phyloP scores from a whole-genome alignment of 2,113 vertebrate genomes.

The Ursus arctos region DNA sequence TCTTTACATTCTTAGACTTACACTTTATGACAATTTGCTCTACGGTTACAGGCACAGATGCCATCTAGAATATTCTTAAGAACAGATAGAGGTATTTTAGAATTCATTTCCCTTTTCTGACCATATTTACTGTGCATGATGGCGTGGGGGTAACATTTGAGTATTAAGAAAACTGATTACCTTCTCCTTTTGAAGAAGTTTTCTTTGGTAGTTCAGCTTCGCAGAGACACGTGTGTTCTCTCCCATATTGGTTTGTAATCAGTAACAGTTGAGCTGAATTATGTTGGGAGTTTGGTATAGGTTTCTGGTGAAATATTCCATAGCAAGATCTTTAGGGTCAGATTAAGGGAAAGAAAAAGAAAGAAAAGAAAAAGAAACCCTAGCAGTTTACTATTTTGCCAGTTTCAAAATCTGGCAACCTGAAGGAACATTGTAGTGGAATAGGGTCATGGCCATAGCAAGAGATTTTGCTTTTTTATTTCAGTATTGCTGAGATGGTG shows the following conservation, averaged over 20 bases:
- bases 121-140: background rate
- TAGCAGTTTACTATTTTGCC: background rate
- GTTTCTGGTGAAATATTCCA: background rate
- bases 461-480: background rate
- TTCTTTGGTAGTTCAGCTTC: background rate
- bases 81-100: background rate
- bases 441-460: background rate
- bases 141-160: background rate
- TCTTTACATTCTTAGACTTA: slow-evolving; percentile 8
- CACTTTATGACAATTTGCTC: background rate
- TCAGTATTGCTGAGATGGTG: background rate
- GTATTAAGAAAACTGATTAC: background rate
- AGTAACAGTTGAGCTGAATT: background rate
- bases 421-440: background rate
- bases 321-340: background rate
- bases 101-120: slow-evolving; percentile 18
- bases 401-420: background rate
- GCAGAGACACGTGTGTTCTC: background rate
- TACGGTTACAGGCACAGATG: background rate
- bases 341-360: background rate
- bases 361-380: background rate
- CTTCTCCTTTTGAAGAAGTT: background rate
- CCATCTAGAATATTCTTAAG: background rate
- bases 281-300: background rate
- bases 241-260: background rate